These are phyloP conservation scores for Pyrrhosoma nymphula DNA, from an alignment of 2,888 invertebrate species.

Conservation along the genomic window DNA sequence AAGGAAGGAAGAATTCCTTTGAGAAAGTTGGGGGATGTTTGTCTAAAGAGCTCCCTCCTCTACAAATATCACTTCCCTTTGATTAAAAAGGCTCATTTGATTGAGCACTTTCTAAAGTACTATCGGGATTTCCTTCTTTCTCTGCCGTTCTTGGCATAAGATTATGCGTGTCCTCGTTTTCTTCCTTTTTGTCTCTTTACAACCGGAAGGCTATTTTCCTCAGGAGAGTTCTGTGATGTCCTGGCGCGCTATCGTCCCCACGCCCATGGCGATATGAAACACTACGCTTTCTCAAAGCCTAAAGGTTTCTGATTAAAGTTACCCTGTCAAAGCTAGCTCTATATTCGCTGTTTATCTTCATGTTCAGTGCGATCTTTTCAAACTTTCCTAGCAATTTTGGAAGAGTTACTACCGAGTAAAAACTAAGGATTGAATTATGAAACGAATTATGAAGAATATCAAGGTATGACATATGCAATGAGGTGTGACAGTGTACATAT, in stretches of 20 bases:
- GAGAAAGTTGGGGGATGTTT: constrained; percentile 65
- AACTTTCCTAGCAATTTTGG: too few species aligned
- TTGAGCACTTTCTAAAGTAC: constrained; percentile 66
- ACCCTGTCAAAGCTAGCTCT: too few species aligned
- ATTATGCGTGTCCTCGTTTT: constrained; percentile 17
- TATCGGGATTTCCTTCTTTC: constrained; percentile 28
- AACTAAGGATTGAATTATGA: too few species aligned
- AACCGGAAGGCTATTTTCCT: neutral
- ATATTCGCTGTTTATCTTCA: too few species aligned
- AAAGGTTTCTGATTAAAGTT: neutral
- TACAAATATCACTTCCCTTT: constrained; percentile 65
- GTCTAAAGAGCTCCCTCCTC: constrained; percentile 53
- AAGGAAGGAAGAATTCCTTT: constrained; percentile 48
- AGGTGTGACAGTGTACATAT: too few species aligned
- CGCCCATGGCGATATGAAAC: neutral
- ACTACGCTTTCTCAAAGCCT: neutral
- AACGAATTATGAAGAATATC: too few species aligned
- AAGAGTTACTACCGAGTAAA: too few species aligned
- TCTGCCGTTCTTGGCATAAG: neutral
- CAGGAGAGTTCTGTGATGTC: neutral
- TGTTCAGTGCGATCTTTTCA: too few species aligned
- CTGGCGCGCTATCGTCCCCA: neutral
- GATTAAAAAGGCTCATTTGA: constrained; percentile 67
- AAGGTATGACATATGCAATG: too few species aligned
- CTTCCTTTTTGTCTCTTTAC: neutral